Evolutionary conservation across 2,888 invertebrate species (phyloP), one percentile per base, ranked within the genome.

Genomic region (Troilus luridus): DNA sequence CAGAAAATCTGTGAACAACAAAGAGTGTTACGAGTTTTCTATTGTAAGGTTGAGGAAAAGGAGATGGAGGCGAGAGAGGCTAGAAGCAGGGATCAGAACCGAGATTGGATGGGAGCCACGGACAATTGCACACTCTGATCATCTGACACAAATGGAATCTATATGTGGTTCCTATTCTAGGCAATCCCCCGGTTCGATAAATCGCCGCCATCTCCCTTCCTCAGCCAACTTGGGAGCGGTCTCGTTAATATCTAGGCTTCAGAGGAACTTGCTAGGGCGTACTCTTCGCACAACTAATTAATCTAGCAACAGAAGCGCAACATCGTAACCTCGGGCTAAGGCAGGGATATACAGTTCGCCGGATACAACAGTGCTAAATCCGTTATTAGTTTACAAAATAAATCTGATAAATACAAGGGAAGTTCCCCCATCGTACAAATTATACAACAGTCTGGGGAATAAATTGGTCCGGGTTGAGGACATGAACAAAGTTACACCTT

Each of bases 141-240:
- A 89, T 89, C 89, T 89, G 89, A 89, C 89, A 89, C 89, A 89
- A 89, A 89, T 89, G 89, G 89, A 89, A 89, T 89, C 89, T 89
- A 89, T 89, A 89, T 89, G 89, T 89, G 89, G 89, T 89, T 89
- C 89, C 64, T 64, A n/a, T 62, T n/a, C 27, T 19, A 14, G 88
- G 60, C 88, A 88, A 88, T 64, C 90, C 77, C 90, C 90, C 77
- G 27, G 41, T 54, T 64, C 60, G 89, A 90, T 90, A 90, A 77
- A 77, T 90, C 27, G 90, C 77, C 90, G 14, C 12, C 58, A 72
- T 72, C 89, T 59, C 59, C 64, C 19, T 27, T 60, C 11, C 60
- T 62, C 54, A 64, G 64, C 90, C 41, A 54, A 72, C 90, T 90
- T 77, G 64, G 12, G 56, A 72, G 67, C 19, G 72, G n/a, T 56